Conservation (phyloP, 2,113 vertebrate species). For the Emydura subglobosa region DNA sequence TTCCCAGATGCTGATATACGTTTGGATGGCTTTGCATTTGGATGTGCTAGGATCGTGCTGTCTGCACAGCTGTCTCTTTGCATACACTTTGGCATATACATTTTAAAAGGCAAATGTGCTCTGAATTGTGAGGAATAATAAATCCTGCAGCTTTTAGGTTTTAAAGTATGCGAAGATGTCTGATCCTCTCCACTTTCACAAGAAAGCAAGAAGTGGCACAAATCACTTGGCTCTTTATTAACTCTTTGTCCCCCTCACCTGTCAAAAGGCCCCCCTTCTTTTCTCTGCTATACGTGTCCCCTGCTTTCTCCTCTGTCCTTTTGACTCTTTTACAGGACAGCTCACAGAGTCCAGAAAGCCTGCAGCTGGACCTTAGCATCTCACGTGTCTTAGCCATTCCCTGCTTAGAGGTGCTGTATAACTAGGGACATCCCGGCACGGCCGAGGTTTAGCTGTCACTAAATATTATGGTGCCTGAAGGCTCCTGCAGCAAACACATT, state of each 20-base stretch:
- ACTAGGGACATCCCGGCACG: background rate
- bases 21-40: background rate
- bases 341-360: background rate
- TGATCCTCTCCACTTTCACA: background rate
- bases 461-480: background rate
- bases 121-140: background rate
- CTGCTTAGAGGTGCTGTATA: background rate
- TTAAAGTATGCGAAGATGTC: background rate
- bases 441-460: rapidly evolving
- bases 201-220: background rate
- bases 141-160: background rate
- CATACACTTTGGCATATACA: background rate
- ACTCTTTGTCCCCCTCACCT: background rate
- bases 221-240: background rate
- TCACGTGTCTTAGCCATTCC: background rate
- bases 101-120: background rate
- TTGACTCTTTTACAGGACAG: background rate
- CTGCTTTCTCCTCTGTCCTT: background rate
- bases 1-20: background rate
- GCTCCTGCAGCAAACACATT: background rate
- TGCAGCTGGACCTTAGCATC: background rate
- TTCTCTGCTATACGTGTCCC: background rate
- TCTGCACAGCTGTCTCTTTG: background rate
- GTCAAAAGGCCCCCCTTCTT: background rate
- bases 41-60: background rate